A percentile compares a stretch with the other conserved stretches of the same genome.
These are phyloP conservation scores for Nesogale talazaci DNA, from an alignment of 2,113 vertebrate genomes.

Conservation along the genomic window DNA sequence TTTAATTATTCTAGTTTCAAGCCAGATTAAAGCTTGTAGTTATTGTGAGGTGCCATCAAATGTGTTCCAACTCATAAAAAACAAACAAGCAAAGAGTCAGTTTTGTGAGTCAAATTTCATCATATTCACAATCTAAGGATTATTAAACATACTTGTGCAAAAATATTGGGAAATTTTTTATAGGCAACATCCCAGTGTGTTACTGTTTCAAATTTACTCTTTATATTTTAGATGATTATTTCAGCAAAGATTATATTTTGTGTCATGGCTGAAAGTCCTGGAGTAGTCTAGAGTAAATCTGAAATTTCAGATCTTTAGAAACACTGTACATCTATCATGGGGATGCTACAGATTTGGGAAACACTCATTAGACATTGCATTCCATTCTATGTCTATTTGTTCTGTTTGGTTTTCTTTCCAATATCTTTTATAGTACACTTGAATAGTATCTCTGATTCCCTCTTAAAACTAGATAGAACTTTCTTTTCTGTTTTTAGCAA, in stretches of 20 bases:
- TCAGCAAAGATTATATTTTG: neutral
- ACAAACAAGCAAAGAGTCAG: neutral
- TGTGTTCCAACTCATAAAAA: neutral
- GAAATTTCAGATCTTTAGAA: neutral
- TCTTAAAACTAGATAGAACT: neutral
- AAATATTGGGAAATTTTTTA: no score
- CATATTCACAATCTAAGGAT: no score
- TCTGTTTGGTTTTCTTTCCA: neutral
- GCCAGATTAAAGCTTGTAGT: neutral
- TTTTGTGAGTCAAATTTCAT: no score
- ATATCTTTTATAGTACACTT: neutral
- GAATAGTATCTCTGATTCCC: neutral
- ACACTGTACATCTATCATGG: neutral
- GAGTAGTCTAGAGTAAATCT: neutral
- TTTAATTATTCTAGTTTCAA: conserved; percentile 5
- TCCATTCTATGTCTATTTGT: neutral
- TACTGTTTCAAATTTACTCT: neutral
- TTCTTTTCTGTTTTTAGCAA: neutral
- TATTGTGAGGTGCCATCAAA: no score
- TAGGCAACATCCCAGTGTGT: neutral
- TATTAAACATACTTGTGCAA: no score
- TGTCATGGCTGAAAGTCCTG: neutral
- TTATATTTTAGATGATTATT: neutral
- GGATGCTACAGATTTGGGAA: neutral
- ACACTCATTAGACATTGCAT: neutral